Percentiles rank a stretch among this genome's conserved stretches.
Conservation (phyloP, 2,888 invertebrate genomes). For the Lasioglossum pauxillum region DNA sequence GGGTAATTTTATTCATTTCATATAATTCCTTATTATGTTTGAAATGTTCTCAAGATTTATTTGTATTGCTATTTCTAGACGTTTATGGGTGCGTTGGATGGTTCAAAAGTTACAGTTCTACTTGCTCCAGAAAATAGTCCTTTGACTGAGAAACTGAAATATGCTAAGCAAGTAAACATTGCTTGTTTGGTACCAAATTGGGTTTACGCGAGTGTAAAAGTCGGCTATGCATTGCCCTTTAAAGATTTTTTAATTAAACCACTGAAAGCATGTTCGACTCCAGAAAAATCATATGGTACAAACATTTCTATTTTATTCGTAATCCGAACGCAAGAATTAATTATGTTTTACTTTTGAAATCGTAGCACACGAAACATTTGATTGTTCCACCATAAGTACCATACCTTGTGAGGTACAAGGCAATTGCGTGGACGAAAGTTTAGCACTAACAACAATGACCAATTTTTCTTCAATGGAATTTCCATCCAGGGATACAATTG, state of each 20-base stretch:
- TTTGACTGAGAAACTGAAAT: slow-evolving; percentile 90
- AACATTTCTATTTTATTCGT: background rate
- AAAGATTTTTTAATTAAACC: slow-evolving; percentile 86
- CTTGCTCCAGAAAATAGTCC: slow-evolving; percentile 83
- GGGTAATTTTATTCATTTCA: slow-evolving; percentile 78
- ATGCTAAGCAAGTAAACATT: slow-evolving; percentile 86
- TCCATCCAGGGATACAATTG: background rate
- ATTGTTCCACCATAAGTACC: slow-evolving; percentile 85
- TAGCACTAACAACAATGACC: slow-evolving; percentile 65
- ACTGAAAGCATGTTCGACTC: slow-evolving; percentile 89
- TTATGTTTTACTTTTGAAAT: slow-evolving; percentile 28
- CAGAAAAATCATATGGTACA: slow-evolving; percentile 85
- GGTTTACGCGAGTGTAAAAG: slow-evolving; percentile 91
- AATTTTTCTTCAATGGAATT: slow-evolving; percentile 41
- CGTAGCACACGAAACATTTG: slow-evolving; percentile 78
- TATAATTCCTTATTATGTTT: slow-evolving; percentile 47
- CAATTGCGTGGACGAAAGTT: slow-evolving; percentile 76
- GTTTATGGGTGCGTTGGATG: slow-evolving; percentile 86
- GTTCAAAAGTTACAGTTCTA: slow-evolving; percentile 86
- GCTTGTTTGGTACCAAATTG: slow-evolving; percentile 91
- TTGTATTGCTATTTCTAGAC: slow-evolving; percentile 77
- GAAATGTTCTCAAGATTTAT: background rate
- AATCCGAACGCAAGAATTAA: background rate
- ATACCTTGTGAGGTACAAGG: slow-evolving; percentile 77
- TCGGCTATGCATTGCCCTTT: slow-evolving; percentile 89